These are phyloP conservation scores for Ciconia stormi DNA, from an alignment of 2,113 vertebrate species.

Conservation along the genomic window DNA sequence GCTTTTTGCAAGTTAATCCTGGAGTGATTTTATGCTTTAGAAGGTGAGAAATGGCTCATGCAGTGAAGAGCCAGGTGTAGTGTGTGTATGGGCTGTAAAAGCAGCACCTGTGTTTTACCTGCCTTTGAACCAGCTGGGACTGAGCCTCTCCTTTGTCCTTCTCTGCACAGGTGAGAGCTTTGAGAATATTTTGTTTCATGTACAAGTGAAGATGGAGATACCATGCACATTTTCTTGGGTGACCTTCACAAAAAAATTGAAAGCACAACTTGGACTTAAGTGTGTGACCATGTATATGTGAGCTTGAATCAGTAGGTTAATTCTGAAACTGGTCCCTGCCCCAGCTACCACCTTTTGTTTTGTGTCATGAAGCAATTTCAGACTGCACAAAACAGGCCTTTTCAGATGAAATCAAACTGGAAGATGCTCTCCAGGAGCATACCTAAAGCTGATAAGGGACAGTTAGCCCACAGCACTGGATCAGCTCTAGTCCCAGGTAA, in stretches of 20 bases:
- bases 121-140: not conserved
- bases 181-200: not conserved
- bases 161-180: not conserved
- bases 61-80: not conserved
- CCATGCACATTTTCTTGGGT: accelerated
- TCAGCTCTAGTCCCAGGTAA: not conserved
- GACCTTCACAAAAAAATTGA: not conserved
- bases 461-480: not conserved
- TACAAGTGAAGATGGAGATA: not conserved
- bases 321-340: not conserved
- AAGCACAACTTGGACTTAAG: not conserved
- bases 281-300: not conserved
- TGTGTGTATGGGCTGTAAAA: not conserved
- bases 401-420: not conserved
- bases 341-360: not conserved
- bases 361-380: not conserved
- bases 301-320: not conserved
- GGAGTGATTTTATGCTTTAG: not conserved
- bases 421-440: not conserved
- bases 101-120: not conserved
- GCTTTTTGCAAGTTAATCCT: not conserved
- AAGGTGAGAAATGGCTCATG: not conserved
- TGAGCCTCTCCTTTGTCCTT: not conserved
- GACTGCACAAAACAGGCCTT: not conserved
- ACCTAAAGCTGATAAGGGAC: not conserved